phyloP scores from a whole-genome alignment of 2,113 vertebrate species.

The Sus scrofa region DNA sequence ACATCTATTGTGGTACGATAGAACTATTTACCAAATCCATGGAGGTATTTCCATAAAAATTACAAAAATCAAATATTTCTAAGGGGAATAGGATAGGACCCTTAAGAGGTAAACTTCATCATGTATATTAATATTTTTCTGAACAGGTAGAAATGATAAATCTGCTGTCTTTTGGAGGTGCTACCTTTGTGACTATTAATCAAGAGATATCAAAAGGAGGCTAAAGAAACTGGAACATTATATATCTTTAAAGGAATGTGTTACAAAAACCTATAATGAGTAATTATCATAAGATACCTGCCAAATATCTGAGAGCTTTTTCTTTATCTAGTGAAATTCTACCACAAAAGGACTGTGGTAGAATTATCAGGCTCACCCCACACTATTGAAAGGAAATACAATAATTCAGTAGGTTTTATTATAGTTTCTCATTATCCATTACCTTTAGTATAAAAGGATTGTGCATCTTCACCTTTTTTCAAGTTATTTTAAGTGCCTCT shows the following conservation, averaged over 20 bases:
- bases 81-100: neutral
- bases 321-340: neutral
- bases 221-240: neutral
- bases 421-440: slow-evolving; percentile 9
- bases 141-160: neutral
- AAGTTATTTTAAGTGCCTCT: neutral
- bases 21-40: neutral
- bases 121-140: neutral
- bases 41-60: neutral
- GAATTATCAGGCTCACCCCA: neutral
- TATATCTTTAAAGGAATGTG: neutral
- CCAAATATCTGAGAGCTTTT: neutral
- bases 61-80: neutral
- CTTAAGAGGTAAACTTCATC: neutral
- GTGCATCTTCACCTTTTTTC: neutral
- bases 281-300: neutral
- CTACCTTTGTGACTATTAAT: neutral
- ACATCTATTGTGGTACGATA: neutral
- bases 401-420: slow-evolving; percentile 25
- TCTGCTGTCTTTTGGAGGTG: neutral
- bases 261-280: neutral
- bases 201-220: neutral
- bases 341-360: neutral
- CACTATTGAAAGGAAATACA: neutral
- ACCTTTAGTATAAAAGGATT: slow-evolving; percentile 13